Base-by-base conservation (phyloP, 2,797 vertebrate genomes). In the Xyrichtys novacula region DNA sequence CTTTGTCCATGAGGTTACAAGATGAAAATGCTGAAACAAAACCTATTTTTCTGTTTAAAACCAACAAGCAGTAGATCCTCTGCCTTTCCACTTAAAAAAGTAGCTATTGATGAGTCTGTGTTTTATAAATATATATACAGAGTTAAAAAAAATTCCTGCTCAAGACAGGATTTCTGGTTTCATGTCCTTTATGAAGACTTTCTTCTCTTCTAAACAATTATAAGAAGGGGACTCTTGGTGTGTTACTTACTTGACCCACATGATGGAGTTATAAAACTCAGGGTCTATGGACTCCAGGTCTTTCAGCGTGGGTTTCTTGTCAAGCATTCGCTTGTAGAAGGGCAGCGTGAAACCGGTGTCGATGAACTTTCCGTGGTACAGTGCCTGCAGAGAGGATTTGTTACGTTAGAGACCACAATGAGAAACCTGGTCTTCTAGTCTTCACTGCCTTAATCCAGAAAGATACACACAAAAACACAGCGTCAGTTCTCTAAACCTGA, bases 231-330 rank as follows among this genome's bases (percentile, higher is more conserved):
- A 14, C 3, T 11, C 7, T 14, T 2, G 9, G 4, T 15, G 50
- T 5, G 6, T 5, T 83, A 95, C 96, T 95, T 90, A 99, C 98
- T 98, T 98, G 84, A 98, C 97, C 97, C 98, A 99, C 84, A 97
- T 90, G 5, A 99, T 98, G 81, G 98, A 99, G 94, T 98, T 99
- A 88, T 96, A 98, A 77, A 98, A 99, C 91, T 99, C 98, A 0
- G 97, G 97, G 84, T 99, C 97, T 0, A 99, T 98, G 83, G 98
- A 99, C 76, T 99, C 98, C 91, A 99, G 93, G 89, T 99, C 98
- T 88, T 97, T 98, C 43, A 99, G 92, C 0, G 97, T 99, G 2
- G 97, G 97, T 32, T 98, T 96, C 89, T 99, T 99, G 92, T 97
- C 98, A 69, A 99, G 92, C 98, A 99, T 99, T 20, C 96, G 93